A percentile compares a stretch with the other conserved stretches of the same genome.
Conservation (phyloP, 2,888 invertebrate genomes). For the Tiliacea aurago region DNA sequence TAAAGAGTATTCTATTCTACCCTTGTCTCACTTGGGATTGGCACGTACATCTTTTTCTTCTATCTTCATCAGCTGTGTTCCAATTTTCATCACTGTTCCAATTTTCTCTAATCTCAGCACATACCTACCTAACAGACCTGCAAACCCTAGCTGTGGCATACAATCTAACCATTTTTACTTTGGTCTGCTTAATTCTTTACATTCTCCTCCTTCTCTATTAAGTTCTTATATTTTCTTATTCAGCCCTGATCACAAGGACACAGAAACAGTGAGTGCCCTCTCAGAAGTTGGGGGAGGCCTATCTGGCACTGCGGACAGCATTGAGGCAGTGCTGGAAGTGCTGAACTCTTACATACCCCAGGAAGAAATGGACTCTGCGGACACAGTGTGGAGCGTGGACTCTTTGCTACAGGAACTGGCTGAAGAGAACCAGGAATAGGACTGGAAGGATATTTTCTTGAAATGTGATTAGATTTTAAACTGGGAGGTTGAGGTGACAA, state of each 20-base stretch:
- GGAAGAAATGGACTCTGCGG: slow-evolving; percentile 81
- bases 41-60: neutral
- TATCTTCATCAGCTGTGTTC: neutral
- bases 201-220: neutral
- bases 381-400: slow-evolving; percentile 87
- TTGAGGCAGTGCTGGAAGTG: slow-evolving; percentile 82
- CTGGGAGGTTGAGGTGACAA: neutral
- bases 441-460: neutral
- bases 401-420: slow-evolving; percentile 82
- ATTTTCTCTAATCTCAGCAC: neutral
- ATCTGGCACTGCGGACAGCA: slow-evolving; percentile 79
- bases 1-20: neutral
- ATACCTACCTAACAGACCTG: neutral
- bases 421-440: slow-evolving; percentile 74
- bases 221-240: slow-evolving; percentile 22
- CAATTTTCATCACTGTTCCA: neutral
- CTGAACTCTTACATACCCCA: slow-evolving; percentile 82
- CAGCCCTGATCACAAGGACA: slow-evolving; percentile 80
- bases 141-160: neutral
- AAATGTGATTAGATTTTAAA: neutral
- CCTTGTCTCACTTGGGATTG: neutral
- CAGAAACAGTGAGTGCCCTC: slow-evolving; percentile 83
- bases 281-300: slow-evolving; percentile 83
- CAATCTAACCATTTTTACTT: neutral
- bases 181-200: neutral